A percentile compares a stretch with the other conserved stretches of the same genome.
These are phyloP conservation scores for Acomys russatus DNA, from an alignment of 2,797 vertebrate species.

Conservation along the genomic window DNA sequence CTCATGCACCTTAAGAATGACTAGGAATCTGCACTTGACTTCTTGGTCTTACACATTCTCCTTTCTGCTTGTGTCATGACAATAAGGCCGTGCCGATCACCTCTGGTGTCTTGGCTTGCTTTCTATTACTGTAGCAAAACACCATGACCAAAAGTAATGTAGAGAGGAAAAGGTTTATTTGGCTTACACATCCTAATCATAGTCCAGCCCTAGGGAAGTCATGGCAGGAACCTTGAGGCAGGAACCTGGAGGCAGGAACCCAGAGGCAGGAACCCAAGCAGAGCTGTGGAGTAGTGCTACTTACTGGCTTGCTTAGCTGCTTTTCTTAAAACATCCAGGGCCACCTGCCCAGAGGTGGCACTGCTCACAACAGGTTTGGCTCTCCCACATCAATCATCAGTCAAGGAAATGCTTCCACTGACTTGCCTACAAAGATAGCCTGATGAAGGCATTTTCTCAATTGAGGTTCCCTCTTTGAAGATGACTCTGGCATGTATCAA, in stretches of 20 bases:
- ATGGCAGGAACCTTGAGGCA: no score
- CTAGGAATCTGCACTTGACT: no score
- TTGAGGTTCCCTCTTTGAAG: not conserved
- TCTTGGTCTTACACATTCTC: fast-evolving
- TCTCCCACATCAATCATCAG: not conserved
- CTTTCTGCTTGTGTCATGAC: fast-evolving
- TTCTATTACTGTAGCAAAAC: not conserved
- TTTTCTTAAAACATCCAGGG: not conserved
- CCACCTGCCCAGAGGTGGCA: not conserved
- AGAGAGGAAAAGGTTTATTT: not conserved
- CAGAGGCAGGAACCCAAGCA: not conserved
- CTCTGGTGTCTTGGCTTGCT: not conserved
- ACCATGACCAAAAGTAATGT: not conserved
- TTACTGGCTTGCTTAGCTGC: not conserved
- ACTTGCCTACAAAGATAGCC: not conserved
- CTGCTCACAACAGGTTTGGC: not conserved
- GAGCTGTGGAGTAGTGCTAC: not conserved
- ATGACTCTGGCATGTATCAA: not conserved
- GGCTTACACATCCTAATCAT: not conserved
- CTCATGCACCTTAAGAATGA: not conserved
- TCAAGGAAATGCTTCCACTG: not conserved
- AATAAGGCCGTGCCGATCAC: fast-evolving
- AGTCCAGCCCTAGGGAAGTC: not conserved
- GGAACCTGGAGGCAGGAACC: not conserved
- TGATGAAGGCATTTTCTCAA: not conserved